Percentiles rank a stretch among this genome's conserved stretches.
phyloP scores from a whole-genome alignment of 2,113 vertebrate species.

The Aldabrachelys gigantea region DNA sequence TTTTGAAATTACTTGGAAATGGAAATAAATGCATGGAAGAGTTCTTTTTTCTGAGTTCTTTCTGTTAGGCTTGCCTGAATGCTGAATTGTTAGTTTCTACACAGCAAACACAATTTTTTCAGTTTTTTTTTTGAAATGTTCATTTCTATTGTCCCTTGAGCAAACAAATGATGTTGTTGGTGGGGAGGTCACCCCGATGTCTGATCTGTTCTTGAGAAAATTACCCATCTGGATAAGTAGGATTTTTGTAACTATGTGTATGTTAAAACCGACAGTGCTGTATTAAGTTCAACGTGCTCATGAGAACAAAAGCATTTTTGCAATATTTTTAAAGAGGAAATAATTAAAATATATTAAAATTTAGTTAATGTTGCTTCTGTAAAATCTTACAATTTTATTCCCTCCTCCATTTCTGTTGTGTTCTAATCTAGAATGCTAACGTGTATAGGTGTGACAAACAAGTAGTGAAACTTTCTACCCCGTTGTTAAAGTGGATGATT shows the following conservation, averaged over 20 bases:
- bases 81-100: background rate
- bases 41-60: background rate
- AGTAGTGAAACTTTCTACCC: background rate
- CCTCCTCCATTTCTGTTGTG: background rate
- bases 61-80: background rate
- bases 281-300: background rate
- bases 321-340: too few relatives aligned
- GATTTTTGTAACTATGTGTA: background rate
- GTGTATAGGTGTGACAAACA: background rate
- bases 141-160: background rate
- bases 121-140: background rate
- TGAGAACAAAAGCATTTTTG: too few relatives aligned
- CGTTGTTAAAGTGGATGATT: background rate
- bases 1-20: background rate
- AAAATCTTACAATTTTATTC: too few relatives aligned
- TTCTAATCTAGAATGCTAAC: background rate
- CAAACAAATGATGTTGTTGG: background rate
- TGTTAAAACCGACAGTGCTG: background rate
- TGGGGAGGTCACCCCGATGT: background rate
- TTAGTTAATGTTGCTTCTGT: too few relatives aligned
- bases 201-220: background rate
- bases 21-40: background rate
- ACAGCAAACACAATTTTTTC: background rate
- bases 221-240: background rate
- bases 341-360: too few relatives aligned